Conservation (phyloP, 2,797 vertebrate genomes). For the Acridotheres tristis region DNA sequence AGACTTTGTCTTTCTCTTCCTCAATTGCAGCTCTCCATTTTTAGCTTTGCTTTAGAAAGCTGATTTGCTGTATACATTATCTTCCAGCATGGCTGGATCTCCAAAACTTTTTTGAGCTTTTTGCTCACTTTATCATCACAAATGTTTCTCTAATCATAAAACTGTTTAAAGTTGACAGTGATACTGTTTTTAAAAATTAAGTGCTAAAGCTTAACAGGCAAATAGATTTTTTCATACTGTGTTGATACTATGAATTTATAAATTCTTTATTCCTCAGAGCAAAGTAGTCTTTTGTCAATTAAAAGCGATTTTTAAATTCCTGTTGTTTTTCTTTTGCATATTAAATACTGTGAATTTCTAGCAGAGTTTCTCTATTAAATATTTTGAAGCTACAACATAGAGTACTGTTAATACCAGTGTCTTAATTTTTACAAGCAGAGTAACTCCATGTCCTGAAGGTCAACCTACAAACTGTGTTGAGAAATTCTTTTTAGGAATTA, state of each 20-base stretch:
- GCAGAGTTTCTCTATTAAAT: background rate
- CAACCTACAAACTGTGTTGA: background rate
- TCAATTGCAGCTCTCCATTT: background rate
- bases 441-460: background rate
- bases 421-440: background rate
- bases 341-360: background rate
- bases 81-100: background rate
- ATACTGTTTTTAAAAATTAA: background rate
- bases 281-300: background rate
- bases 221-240: background rate
- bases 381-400: background rate
- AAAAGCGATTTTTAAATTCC: background rate
- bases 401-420: background rate
- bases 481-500: background rate
- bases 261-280: background rate
- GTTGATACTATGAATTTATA: background rate
- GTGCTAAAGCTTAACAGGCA: background rate
- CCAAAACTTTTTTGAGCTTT: background rate
- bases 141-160: background rate
- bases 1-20: background rate
- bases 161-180: background rate
- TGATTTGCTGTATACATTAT: background rate
- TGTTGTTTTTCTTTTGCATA: background rate
- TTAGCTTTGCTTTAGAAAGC: background rate
- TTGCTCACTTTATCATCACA: background rate